Base-by-base conservation (phyloP, 2,797 vertebrate genomes). In the Numenius phaeopus region DNA sequence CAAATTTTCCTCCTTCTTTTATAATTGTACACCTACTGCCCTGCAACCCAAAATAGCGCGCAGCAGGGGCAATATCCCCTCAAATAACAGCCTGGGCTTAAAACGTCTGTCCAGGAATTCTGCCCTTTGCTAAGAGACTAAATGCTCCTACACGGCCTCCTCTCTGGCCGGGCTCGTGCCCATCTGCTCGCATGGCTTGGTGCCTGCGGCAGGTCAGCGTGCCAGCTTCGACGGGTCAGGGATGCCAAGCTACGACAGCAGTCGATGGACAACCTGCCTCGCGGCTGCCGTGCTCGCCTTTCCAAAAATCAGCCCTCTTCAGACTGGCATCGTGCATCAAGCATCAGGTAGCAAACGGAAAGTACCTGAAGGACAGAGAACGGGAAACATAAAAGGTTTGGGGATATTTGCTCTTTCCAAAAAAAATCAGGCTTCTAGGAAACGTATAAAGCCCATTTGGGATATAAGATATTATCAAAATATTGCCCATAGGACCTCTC, bases 131-230 rank as follows among this genome's bases (percentile, higher is more conserved):
- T 98, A 96, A 89, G 95, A 97, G 97, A 97, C 97, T 98, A 98
- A 98, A 97, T 97, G 97, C 97, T 98, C 97, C 97, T 97, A 97
- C 98, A 98, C 91, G 14, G 97, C 93, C 97, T 96, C 97, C 98
- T 97, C 94, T 96, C 97, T 97, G 98, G 97, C 98, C 98, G 57
- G 67, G 61, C 97, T 95, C 72, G 69, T 50, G 87, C 97, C 98
- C 98, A 98, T 98, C 98, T 98, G 98, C 97, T 97, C 29, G 26
- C 18, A 91, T 98, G 98, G 98, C 98, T 73, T 24, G 4, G 58
- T 97, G 98, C 98, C 98, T 16, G 90, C 10, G 55, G 96, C 96
- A 96, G 98, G 98, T 95, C 90, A 24, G 75, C 18, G 76, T 97
- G 98, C 98, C 98, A 98, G 95, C 98, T 97, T 98, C 96, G 39